Base-by-base conservation (phyloP, 2,888 invertebrate genomes). In the Drosophila greeni region DNA sequence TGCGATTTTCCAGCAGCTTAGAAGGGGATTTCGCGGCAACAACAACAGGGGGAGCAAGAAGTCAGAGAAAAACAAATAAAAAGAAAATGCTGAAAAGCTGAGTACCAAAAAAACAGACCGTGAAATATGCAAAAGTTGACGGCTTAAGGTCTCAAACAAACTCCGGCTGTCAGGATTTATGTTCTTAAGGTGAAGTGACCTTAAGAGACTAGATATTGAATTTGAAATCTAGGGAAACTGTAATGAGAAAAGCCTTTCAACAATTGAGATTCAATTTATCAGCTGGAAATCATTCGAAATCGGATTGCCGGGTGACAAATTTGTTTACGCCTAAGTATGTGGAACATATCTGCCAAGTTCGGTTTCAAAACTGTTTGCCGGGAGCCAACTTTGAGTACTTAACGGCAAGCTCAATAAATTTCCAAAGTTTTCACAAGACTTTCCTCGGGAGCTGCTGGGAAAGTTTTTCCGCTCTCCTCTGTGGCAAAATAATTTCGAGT, bases 1-100 rank as follows among this genome's bases (percentile, higher is more conserved):
- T 76, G 73, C 75, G 70, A 83, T 83, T 81, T 75, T 73, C 78
- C 74, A 71, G 34, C 67, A 77, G 78, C 75, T 77, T 80, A 76
- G 61, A 42, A 34, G 51, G 51, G 65, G 20, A n/a, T 40, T 36
- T 66, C 67, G 48, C 34, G 48, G 42, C 37, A 55, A 55, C 23
- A 60, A 49, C 31, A 60, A 43, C 24, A 26, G 49, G 9, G n/a
- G 55, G 18, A n/a, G 34, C 26, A 36, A 12, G 12, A 54, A 66
- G 40, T 34, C 57, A 40, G 33, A 39, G 36, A 53, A 18, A 75
- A 77, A 59, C 65, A 72, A 72, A 77, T 70, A 68, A 68, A 72
- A 72, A 16, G 37, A 36, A 48, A 51, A 67, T 37, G 23, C 26
- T 40, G 42, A 29, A 24, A 61, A 61, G 47, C 29, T n/a, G 14